Percentiles rank a stretch among this genome's conserved stretches.
phyloP scores from a whole-genome alignment of 2,797 vertebrate genomes.

The Enteromius mattozi region DNA sequence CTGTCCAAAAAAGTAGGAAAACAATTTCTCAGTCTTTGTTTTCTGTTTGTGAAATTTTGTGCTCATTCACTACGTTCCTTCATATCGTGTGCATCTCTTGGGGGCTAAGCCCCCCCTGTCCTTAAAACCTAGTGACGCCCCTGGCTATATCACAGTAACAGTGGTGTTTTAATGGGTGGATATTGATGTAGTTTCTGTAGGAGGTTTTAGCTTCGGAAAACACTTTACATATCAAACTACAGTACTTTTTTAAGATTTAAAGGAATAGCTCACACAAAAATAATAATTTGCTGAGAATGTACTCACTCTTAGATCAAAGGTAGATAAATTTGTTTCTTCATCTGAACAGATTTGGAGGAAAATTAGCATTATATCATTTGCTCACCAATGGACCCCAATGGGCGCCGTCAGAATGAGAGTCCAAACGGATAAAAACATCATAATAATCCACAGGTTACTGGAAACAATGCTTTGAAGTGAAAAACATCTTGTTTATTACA shows the following conservation, averaged over 20 bases:
- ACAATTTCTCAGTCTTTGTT: too few relatives aligned
- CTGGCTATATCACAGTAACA: too few relatives aligned
- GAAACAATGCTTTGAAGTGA: too few relatives aligned
- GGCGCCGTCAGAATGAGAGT: neutral
- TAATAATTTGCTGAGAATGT: neutral
- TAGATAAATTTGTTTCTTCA: neutral
- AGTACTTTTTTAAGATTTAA: neutral
- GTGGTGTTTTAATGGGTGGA: neutral
- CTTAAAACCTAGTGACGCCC: too few relatives aligned
- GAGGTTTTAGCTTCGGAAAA: neutral
- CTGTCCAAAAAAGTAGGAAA: too few relatives aligned
- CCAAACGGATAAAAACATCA: neutral
- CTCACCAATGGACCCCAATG: neutral
- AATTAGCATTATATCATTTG: neutral
- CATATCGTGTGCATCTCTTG: too few relatives aligned
- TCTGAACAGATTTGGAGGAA: neutral
- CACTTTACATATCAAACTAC: neutral
- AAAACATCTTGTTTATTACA: too few relatives aligned
- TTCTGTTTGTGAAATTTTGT: too few relatives aligned
- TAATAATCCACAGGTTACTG: neutral
- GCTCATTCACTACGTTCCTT: too few relatives aligned
- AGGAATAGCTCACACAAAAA: neutral
- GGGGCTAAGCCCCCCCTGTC: too few relatives aligned
- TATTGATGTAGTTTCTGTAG: neutral
- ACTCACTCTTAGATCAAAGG: neutral